These are phyloP conservation scores for Epistrophe eligans DNA, from an alignment of 2,888 invertebrate species.

Conservation along the genomic window DNA sequence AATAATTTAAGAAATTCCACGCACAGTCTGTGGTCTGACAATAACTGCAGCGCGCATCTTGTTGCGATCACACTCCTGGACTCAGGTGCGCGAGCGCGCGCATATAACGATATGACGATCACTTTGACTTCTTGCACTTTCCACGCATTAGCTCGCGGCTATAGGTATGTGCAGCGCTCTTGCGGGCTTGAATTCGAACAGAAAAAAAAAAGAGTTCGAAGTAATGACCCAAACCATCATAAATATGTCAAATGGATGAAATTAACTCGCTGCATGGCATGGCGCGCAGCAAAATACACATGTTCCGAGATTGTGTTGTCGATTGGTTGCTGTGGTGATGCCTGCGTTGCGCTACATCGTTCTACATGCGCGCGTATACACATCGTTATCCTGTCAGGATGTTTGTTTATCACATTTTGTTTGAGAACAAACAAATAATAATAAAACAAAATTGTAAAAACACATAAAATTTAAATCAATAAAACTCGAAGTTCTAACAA, in stretches of 20 bases:
- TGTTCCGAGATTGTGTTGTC: constrained; percentile 64
- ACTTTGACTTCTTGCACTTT: constrained; percentile 55
- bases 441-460: constrained; percentile 18
- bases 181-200: constrained; percentile 9
- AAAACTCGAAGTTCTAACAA: constrained; percentile 25
- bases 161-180: neutral
- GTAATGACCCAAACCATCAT: constrained; percentile 83
- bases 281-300: constrained; percentile 80
- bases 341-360: constrained; percentile 7
- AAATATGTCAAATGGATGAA: constrained; percentile 83
- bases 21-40: constrained; percentile 63
- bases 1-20: constrained; percentile 68
- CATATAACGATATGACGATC: constrained; percentile 33
- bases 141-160: neutral
- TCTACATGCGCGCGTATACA: constrained; percentile 57
- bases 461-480: constrained; percentile 49
- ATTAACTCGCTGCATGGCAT: constrained; percentile 79
- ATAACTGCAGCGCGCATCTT: neutral
- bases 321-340: constrained; percentile 18
- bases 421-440: constrained; percentile 39
- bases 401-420: constrained; percentile 71
- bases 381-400: constrained; percentile 76
- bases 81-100: constrained; percentile 25
- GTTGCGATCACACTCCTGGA: neutral
- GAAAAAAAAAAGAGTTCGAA: constrained; percentile 65